Conservation (phyloP, 1,140 invertebrate species). For the Pseudomyrmex pallidus region DNA sequence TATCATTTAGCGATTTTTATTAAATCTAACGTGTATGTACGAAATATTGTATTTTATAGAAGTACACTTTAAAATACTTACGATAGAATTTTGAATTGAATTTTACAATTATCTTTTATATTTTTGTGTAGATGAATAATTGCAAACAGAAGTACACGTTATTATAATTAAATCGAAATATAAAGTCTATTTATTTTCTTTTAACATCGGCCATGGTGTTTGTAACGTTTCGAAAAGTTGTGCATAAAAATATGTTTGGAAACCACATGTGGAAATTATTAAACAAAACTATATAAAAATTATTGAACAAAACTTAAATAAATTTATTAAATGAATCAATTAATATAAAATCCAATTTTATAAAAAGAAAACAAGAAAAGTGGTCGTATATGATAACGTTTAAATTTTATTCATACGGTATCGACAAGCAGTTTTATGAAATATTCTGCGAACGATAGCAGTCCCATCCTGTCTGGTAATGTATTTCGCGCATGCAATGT, state of each 20-base stretch:
- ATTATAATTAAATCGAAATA: neutral
- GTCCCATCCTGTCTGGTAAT: slow-evolving; percentile 31
- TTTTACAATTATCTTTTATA: slow-evolving; percentile 8
- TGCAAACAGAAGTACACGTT: neutral
- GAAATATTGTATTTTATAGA: neutral
- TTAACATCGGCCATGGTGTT: neutral
- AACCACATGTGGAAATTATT: neutral
- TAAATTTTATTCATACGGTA: slow-evolving; percentile 10
- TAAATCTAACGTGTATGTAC: slow-evolving; percentile 23
- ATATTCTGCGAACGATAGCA: slow-evolving; percentile 5
- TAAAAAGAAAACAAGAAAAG: too few relatives aligned
- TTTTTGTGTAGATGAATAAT: neutral
- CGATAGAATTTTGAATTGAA: neutral
- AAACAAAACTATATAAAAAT: neutral
- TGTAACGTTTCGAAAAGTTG: neutral
- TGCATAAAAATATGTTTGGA: neutral
- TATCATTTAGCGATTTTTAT: neutral
- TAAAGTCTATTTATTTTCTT: neutral
- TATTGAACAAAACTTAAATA: neutral
- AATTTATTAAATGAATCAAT: slow-evolving; percentile 2
- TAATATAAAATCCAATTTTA: neutral
- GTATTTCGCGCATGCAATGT: slow-evolving; percentile 49
- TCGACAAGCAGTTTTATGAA: slow-evolving; percentile 28
- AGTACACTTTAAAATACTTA: neutral
- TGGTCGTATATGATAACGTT: neutral